These are phyloP conservation scores for Sinocyclocheilus rhinocerous DNA, from an alignment of 2,113 vertebrate genomes.

Conservation along the genomic window DNA sequence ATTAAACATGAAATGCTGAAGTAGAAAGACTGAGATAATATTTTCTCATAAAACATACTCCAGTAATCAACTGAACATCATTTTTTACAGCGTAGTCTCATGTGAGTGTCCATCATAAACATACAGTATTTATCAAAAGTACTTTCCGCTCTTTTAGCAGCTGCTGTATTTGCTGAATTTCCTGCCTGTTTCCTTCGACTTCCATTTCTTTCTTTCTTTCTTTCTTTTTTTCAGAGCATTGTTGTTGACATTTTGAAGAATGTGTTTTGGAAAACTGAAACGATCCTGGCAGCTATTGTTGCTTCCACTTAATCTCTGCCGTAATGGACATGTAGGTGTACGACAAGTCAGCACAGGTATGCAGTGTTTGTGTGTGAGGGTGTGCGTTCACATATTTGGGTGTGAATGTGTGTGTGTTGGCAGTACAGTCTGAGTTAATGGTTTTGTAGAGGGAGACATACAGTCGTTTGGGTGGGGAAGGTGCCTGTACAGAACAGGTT, in stretches of 20 bases:
- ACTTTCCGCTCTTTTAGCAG: background rate
- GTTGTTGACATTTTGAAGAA: constrained; percentile 35
- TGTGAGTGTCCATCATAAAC: background rate
- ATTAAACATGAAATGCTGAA: too few species aligned
- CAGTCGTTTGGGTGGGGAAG: constrained; percentile 28
- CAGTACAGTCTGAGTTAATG: constrained; percentile 52
- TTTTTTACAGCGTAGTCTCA: background rate
- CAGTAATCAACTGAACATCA: background rate
- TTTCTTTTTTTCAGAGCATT: background rate
- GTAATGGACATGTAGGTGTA: constrained; percentile 32
- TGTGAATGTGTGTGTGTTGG: constrained; percentile 51
- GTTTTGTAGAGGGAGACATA: constrained; percentile 50
- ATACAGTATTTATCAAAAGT: background rate
- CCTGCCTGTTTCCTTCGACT: background rate
- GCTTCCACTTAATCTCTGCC: constrained; percentile 31
- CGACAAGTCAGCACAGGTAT: constrained; percentile 46
- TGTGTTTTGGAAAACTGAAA: constrained; percentile 48
- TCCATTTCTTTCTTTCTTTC: background rate
- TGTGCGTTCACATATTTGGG: constrained; percentile 13
- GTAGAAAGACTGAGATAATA: too few species aligned
- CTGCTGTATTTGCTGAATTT: background rate
- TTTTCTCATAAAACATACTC: background rate
- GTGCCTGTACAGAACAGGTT: constrained; percentile 14
- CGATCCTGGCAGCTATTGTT: constrained; percentile 33
- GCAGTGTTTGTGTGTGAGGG: constrained; percentile 31